A percentile compares a stretch with the other conserved stretches of the same genome.
These are phyloP conservation scores for Caenorhabditis becei DNA, from an alignment of 2,888 invertebrate species.

Conservation along the genomic window DNA sequence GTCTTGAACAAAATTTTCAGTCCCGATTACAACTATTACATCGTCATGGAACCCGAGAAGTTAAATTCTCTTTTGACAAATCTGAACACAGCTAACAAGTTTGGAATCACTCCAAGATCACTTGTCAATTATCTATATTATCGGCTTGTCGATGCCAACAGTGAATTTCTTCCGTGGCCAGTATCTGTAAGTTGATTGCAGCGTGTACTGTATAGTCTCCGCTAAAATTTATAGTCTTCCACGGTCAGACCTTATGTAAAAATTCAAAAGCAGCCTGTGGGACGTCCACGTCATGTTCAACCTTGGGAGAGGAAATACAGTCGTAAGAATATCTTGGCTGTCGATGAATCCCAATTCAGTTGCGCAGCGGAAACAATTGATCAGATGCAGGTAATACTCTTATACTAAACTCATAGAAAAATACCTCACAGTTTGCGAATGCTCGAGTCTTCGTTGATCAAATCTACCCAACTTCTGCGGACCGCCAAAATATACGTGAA, in stretches of 20 bases:
- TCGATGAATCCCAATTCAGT: constrained; percentile 41
- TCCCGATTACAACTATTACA: constrained; percentile 50
- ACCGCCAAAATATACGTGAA: constrained; percentile 62
- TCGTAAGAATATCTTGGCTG: constrained; percentile 38
- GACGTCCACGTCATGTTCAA: constrained; percentile 48
- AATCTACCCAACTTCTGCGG: constrained; percentile 67
- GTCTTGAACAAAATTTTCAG: constrained; percentile 38
- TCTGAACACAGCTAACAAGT: constrained; percentile 28
- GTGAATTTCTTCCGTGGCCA: constrained; percentile 64
- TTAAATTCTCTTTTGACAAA: constrained; percentile 37
- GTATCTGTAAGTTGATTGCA: constrained; percentile 16
- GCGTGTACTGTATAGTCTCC: background rate
- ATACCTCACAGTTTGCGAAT: constrained; percentile 70
- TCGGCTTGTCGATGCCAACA: constrained; percentile 63
- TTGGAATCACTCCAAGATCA: constrained; percentile 61
- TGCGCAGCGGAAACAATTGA: constrained; percentile 70
- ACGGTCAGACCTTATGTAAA: constrained; percentile 26
- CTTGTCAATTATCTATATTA: constrained; percentile 72
- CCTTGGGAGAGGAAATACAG: constrained; percentile 32
- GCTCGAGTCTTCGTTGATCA: constrained; percentile 76
- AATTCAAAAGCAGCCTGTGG: constrained; percentile 39
- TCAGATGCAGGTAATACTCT: constrained; percentile 39
- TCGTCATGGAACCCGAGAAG: constrained; percentile 65
- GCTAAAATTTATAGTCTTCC: background rate
- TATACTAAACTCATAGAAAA: no score